Percentiles rank a stretch among this genome's conserved stretches.
phyloP scores from a whole-genome alignment of 2,888 invertebrate genomes.

The Odontocolon sp. region DNA sequence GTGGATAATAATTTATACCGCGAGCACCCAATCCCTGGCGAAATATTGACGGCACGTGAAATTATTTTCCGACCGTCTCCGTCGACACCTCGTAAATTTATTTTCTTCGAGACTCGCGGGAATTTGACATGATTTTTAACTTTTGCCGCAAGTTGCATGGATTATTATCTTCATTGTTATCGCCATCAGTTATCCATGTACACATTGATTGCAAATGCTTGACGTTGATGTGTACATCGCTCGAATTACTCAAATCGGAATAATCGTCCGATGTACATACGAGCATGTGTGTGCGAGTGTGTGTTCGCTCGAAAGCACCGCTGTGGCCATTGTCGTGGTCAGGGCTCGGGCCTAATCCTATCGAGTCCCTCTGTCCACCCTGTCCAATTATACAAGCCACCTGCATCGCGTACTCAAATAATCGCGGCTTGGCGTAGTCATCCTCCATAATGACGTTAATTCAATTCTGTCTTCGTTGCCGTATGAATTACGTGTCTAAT shows the following conservation, averaged over 20 bases:
- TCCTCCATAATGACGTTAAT: slow-evolving; percentile 45
- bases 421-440: slow-evolving; percentile 32
- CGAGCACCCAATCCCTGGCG: slow-evolving; percentile 1
- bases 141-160: neutral
- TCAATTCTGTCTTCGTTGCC: slow-evolving; percentile 23
- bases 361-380: slow-evolving; percentile 11
- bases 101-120: slow-evolving; percentile 1
- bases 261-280: slow-evolving; percentile 6
- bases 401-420: slow-evolving; percentile 26
- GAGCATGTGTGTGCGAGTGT: neutral
- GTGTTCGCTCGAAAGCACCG: slow-evolving; percentile 29
- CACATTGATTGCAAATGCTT: neutral
- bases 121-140: neutral
- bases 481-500: slow-evolving; percentile 30
- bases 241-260: slow-evolving; percentile 16
- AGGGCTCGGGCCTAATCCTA: slow-evolving; percentile 33
- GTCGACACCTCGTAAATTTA: slow-evolving; percentile 32
- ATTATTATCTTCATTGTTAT: neutral
- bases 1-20: slow-evolving; percentile 33
- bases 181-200: too few species aligned
- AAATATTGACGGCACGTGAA: slow-evolving; percentile 37
- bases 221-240: slow-evolving; percentile 1
- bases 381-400: neutral
- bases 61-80: slow-evolving; percentile 33
- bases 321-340: slow-evolving; percentile 40